Evolutionary conservation across 2,113 vertebrate genomes (phyloP), one percentile per base, ranked within the genome.

Genomic region (Ictalurus punctatus): DNA sequence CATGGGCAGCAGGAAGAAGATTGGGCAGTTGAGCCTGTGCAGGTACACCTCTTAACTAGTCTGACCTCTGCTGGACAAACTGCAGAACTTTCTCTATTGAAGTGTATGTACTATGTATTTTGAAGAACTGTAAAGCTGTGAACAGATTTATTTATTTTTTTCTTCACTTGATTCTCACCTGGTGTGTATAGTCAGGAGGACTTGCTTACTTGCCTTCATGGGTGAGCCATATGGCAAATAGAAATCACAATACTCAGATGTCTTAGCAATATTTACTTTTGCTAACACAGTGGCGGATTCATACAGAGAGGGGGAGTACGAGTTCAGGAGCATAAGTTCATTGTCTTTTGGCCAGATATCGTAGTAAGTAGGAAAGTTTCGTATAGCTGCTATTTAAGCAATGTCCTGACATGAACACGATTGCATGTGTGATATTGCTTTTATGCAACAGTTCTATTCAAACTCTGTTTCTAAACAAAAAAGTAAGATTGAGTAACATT

Each of bases 31-130:
- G 17, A 48, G 19, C 21, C 21, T 69, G 3, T 6, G 52, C 48
- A 87, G 90, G 90, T 92, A 91, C 80, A 6, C 1, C 27, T 21
- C 44, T 40, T 48, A 34, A 23, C 23, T 76, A 90, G 23, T 34
- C 82, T 86, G 79, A 83, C 74, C 59, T 84, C 86, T 89, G 37
- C 34, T 84, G 88, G 71, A 13, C 86, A 73, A 80, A 25, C 56
- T 73, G 48, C 4, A 27, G 3, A 27, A 40, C 23, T 83, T 84
- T 1, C 12, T 63, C 14, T 17, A 48, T 71, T 54, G 52, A 0
- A 4, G 34, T 34, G 34, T 34, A 34, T 34, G 34, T 34, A 34
- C 34, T 34, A 34, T 34, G n/a, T 21, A 7, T 10, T 85, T 27
- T 79, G 61, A 23, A 63, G 23, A 59, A 52, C 10, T 52, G 52